phyloP scores from a whole-genome alignment of 2,113 vertebrate genomes.

The Mobula birostris region DNA sequence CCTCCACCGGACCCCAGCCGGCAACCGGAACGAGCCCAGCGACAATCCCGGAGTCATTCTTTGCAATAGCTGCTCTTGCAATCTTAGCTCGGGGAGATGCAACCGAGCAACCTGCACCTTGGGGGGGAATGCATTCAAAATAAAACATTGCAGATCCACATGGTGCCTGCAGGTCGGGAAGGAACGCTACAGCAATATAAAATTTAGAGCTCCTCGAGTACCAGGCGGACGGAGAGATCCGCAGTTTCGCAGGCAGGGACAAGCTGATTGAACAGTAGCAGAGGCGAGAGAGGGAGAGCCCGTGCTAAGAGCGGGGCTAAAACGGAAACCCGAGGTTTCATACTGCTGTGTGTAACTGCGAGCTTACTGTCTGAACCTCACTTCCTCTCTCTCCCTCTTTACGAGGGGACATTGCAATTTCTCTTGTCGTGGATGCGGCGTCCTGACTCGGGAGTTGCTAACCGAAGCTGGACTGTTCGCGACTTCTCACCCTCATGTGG shows the following conservation, averaged over 20 bases:
- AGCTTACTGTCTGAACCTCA: background rate
- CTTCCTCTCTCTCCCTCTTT: slow-evolving; percentile 25
- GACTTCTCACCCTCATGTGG: background rate
- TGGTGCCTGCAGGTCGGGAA: background rate
- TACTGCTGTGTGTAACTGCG: background rate
- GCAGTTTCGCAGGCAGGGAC: background rate
- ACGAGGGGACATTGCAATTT: background rate
- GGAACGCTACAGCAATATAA: background rate
- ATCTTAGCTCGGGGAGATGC: too few species aligned
- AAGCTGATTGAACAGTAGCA: background rate
- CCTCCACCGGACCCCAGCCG: background rate
- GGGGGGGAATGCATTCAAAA: background rate
- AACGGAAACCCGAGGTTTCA: background rate
- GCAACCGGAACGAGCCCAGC: too few species aligned
- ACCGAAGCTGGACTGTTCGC: background rate
- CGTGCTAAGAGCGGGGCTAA: background rate
- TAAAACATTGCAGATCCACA: background rate
- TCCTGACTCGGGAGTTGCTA: background rate
- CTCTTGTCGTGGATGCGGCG: background rate
- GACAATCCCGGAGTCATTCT: background rate
- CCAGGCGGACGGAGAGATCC: too few species aligned
- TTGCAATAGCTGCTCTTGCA: background rate
- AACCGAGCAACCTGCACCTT: too few species aligned
- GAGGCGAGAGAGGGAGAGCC: background rate
- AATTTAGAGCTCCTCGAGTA: background rate